phyloP scores from a whole-genome alignment of 1,140 invertebrate species.

The Camponotus pennsylvanicus region DNA sequence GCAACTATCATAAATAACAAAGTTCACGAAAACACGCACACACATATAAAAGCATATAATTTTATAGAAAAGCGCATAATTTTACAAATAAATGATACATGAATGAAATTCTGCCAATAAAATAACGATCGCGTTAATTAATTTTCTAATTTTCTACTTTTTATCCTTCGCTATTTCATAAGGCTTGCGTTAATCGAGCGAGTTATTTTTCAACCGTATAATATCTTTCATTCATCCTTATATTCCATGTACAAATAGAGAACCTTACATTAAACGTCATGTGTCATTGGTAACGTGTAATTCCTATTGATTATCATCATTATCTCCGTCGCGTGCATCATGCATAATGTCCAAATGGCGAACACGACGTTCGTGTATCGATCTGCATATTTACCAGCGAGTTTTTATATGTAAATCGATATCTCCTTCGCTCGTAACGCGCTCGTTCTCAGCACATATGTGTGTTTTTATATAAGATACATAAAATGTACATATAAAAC shows the following conservation, averaged over 20 bases:
- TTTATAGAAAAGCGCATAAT: neutral
- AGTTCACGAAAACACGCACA: neutral
- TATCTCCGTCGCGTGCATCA: neutral
- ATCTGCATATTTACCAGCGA: conserved; percentile 24
- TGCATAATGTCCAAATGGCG: neutral
- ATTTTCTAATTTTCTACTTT: neutral
- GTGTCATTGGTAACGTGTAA: neutral
- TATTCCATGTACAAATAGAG: neutral
- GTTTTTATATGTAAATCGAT: conserved; percentile 42
- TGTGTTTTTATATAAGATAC: conserved; percentile 7
- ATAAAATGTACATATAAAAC: neutral
- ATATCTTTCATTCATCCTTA: neutral
- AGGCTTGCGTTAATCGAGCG: too few relatives aligned
- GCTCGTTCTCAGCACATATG: neutral
- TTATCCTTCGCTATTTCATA: neutral
- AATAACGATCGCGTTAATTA: neutral
- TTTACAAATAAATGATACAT: neutral
- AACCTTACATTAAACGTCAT: neutral
- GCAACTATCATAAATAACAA: neutral
- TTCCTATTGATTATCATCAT: conserved; percentile 6
- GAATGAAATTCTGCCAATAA: neutral
- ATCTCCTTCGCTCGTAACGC: neutral
- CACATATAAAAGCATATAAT: neutral
- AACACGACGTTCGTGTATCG: neutral
- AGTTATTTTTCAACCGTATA: neutral